Conservation (phyloP, 2,113 vertebrate species). For the Oncorhynchus masou region DNA sequence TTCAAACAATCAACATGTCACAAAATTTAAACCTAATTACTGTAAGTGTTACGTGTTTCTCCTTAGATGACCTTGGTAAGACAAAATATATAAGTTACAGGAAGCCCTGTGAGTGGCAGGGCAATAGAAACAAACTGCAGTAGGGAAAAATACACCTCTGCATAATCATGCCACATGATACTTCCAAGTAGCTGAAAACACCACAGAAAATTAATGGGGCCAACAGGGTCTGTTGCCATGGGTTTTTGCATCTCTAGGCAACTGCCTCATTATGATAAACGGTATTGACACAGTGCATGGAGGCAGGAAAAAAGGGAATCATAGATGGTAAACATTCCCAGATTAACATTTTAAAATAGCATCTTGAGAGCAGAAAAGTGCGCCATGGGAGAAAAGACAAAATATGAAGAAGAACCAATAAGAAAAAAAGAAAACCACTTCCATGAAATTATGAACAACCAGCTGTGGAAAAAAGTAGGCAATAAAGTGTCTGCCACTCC, state of each 20-base stretch:
- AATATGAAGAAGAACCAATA: conserved; percentile 14
- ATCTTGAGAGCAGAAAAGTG: conserved; percentile 30
- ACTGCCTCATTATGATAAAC: conserved; percentile 57
- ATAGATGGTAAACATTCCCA: not conserved
- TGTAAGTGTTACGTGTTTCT: too few relatives aligned
- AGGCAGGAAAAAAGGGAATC: conserved; percentile 34
- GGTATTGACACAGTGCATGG: conserved; percentile 54
- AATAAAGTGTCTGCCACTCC: not conserved
- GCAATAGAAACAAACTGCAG: too few relatives aligned
- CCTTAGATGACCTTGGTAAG: too few relatives aligned
- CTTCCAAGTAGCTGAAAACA: conserved; percentile 18
- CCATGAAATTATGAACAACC: conserved; percentile 43
- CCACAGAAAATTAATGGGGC: conserved; percentile 19
- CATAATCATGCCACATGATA: conserved; percentile 10
- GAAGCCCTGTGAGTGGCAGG: too few relatives aligned
- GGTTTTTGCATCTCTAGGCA: conserved; percentile 53
- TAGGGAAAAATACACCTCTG: conserved; percentile 2
- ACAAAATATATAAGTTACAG: too few relatives aligned
- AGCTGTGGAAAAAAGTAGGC: conserved; percentile 37
- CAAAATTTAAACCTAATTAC: too few relatives aligned
- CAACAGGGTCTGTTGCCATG: conserved; percentile 16
- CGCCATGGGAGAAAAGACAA: conserved; percentile 26
- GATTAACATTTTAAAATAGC: conserved; percentile 46
- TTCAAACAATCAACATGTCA: too few relatives aligned
- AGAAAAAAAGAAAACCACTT: conserved; percentile 28